Evolutionary conservation across 2,113 vertebrate species (phyloP), one percentile per base, ranked within the genome.

Genomic region (Pitta sordida): DNA sequence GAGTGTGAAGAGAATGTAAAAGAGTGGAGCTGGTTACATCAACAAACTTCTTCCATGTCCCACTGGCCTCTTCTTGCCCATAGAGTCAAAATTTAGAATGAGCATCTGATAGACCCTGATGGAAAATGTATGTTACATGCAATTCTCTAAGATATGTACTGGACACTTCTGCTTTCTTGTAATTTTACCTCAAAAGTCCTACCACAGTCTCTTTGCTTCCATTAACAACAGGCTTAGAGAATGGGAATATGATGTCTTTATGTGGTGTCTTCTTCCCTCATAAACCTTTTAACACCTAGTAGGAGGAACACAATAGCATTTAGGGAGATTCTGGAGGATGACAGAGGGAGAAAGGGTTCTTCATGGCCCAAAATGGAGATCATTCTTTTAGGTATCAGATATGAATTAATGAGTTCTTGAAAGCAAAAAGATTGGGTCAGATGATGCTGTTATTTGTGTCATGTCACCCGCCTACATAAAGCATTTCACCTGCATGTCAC

Each of bases 111-210:
- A 44, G 34, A 53, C 13, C 10, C 15, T 32, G 19, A 36, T 24
- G 30, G 21, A 74, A 34, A 80, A 77, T 23, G 36, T 48, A 7
- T 37, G 30, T 6, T 23, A 24, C 14, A 13, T 6, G 4, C 11
- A 39, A 1, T 83, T 43, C 6, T 76, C 21, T 46, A 9, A 0
- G 0, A 13, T 48, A 19, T 4, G 12, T 36, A 34, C 18, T 6
- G 4, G 15, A 86, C 9, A 90, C 15, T 49, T 43, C 37, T 70
- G 11, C 46, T 69, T 9, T 49, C 20, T 10, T 7, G 3, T 15
- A 43, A 69, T 65, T 83, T 60, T 58, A 29, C 17, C 22, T 62
- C 21, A 62, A 56, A 86, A 92, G 24, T 1, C 32, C n/a, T 36
- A 48, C 9, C 43, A 59, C 8, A 37, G 13, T 9, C 10, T 92